Evolutionary conservation across 2,797 vertebrate species (phyloP).

Genomic region (Arremon aurantiirostris): DNA sequence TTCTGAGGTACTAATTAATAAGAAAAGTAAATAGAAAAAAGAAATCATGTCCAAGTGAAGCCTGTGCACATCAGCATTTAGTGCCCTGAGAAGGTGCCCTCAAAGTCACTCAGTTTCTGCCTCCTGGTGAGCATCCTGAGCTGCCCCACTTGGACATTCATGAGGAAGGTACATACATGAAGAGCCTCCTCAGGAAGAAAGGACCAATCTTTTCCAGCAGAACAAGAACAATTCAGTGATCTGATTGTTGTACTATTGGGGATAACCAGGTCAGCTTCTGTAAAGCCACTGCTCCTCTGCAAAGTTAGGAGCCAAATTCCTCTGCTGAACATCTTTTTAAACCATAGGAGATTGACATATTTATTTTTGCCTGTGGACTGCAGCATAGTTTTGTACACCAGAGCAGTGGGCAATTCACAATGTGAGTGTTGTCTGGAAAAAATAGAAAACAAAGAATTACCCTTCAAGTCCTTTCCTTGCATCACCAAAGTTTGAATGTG

Average conservation of each 20-base stretch:
- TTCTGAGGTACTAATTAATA: background rate
- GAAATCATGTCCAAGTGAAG: background rate
- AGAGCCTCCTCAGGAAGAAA: background rate
- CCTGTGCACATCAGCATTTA: background rate
- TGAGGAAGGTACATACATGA: background rate
- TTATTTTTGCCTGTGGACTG: background rate
- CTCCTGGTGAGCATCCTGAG: background rate
- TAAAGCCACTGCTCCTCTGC: background rate
- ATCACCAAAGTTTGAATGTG: background rate
- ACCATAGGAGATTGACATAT: background rate
- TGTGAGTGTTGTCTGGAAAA: background rate
- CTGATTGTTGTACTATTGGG: background rate
- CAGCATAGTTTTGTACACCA: background rate
- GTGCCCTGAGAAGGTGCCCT: background rate
- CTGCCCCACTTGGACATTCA: background rate
- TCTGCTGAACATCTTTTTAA: background rate
- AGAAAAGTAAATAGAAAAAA: background rate
- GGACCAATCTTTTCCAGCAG: background rate
- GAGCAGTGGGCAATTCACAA: background rate
- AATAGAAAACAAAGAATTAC: background rate
- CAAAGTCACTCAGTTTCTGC: background rate
- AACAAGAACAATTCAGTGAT: background rate
- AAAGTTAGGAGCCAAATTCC: background rate
- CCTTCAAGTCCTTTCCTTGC: background rate
- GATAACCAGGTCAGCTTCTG: background rate